Evolutionary conservation across 2,113 vertebrate genomes (phyloP).

Genomic region (Climacteris rufus): DNA sequence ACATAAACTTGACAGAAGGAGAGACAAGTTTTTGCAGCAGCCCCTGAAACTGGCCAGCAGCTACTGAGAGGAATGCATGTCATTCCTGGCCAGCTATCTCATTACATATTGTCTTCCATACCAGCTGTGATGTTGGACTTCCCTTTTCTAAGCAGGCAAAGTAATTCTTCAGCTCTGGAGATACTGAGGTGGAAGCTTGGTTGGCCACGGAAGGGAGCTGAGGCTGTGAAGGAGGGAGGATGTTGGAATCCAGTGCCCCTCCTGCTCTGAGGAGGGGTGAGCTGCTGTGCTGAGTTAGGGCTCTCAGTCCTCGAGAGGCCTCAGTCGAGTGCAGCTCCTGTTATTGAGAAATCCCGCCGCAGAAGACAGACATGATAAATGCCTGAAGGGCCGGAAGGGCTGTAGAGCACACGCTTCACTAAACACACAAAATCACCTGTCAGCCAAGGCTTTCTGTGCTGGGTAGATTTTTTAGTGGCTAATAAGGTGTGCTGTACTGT

Average conservation of each 20-base stretch:
- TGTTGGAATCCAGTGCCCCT: background rate
- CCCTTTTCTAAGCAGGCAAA: background rate
- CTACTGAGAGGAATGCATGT: background rate
- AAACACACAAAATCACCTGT: background rate
- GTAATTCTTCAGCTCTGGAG: background rate
- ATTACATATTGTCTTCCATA: background rate
- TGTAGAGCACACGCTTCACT: background rate
- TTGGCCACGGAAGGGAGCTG: accelerated
- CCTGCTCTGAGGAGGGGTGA: background rate
- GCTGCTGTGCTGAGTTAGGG: background rate
- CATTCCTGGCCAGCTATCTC: background rate
- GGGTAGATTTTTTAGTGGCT: background rate
- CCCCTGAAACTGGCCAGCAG: background rate
- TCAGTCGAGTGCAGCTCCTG: background rate
- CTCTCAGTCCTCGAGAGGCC: background rate
- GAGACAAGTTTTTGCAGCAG: background rate
- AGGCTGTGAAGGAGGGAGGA: background rate
- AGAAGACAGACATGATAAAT: background rate
- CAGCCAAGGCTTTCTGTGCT: background rate
- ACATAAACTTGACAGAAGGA: background rate
- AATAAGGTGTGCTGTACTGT: background rate
- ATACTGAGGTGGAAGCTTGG: background rate
- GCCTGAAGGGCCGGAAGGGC: background rate
- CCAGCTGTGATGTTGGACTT: background rate
- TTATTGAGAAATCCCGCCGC: background rate